Conservation (phyloP, 2,888 invertebrate genomes). For the Eucera pruinosa region DNA sequence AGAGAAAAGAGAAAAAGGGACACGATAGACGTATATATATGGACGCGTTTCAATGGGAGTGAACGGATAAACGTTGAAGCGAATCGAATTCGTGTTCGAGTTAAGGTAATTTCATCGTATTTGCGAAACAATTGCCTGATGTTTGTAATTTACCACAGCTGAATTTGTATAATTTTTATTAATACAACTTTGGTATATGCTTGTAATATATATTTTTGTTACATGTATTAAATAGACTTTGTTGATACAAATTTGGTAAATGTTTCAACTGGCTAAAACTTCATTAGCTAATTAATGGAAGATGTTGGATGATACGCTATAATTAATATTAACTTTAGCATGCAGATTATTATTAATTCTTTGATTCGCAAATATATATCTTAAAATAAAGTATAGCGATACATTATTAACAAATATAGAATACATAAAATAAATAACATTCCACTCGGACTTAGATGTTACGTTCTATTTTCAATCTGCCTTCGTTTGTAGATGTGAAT, state of each 20-base stretch:
- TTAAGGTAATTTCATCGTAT: neutral
- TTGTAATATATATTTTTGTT: neutral
- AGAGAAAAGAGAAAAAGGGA: neutral
- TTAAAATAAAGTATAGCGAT: conserved; percentile 4
- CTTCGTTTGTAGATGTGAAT: conserved; percentile 6
- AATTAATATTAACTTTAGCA: no score
- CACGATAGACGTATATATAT: neutral
- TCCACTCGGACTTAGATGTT: neutral
- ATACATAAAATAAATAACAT: neutral
- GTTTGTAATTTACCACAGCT: neutral
- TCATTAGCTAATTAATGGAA: neutral
- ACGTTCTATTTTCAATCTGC: neutral
- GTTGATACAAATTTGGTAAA: neutral
- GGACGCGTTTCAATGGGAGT: neutral
- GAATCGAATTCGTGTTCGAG: neutral
- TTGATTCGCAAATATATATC: neutral
- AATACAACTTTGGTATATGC: no score
- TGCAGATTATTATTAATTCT: no score
- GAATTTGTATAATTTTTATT: no score
- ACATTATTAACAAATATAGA: neutral
- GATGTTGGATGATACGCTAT: neutral
- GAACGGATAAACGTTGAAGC: neutral
- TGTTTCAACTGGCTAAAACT: neutral
- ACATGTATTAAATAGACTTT: neutral
- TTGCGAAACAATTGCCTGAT: neutral